Percentiles rank a stretch among this genome's conserved stretches.
Conservation (phyloP, 2,797 vertebrate genomes). For the Epinephelus awoara region DNA sequence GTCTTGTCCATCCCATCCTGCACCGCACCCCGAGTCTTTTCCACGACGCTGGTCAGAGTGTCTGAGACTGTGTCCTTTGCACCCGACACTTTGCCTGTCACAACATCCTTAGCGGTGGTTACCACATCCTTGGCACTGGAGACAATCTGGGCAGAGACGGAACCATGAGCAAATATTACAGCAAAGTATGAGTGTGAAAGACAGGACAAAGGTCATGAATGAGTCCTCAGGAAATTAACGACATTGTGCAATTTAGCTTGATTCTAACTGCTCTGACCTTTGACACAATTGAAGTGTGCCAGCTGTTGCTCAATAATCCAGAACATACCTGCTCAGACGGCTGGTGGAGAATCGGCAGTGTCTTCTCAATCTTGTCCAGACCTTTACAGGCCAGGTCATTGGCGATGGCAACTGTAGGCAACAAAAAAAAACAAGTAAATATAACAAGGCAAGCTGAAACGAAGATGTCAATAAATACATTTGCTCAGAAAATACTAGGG, state of each 20-base stretch:
- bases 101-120: conserved; percentile 86
- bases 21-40: conserved; percentile 88
- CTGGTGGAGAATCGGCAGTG: conserved; percentile 92
- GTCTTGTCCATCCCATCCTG: conserved; percentile 90
- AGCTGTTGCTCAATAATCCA: not conserved
- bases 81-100: conserved; percentile 86
- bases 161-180: not conserved
- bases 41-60: conserved; percentile 87
- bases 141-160: conserved; percentile 85
- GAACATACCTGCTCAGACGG: conserved; percentile 89
- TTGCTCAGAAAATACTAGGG: not conserved
- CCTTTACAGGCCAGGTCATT: conserved; percentile 94
- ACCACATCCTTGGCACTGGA: conserved; percentile 89
- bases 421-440: not conserved
- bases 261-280: not conserved
- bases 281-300: not conserved
- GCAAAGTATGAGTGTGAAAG: conserved; percentile 26
- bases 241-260: conserved; percentile 35
- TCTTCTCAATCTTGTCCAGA: conserved; percentile 94
- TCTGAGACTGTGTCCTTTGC: conserved; percentile 90
- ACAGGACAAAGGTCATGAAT: conserved; percentile 11
- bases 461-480: not conserved
- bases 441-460: not conserved
- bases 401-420: conserved; percentile 88
- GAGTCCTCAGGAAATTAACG: not conserved